These are phyloP conservation scores for Zosterops lateralis DNA, from an alignment of 2,113 vertebrate genomes.

Conservation along the genomic window DNA sequence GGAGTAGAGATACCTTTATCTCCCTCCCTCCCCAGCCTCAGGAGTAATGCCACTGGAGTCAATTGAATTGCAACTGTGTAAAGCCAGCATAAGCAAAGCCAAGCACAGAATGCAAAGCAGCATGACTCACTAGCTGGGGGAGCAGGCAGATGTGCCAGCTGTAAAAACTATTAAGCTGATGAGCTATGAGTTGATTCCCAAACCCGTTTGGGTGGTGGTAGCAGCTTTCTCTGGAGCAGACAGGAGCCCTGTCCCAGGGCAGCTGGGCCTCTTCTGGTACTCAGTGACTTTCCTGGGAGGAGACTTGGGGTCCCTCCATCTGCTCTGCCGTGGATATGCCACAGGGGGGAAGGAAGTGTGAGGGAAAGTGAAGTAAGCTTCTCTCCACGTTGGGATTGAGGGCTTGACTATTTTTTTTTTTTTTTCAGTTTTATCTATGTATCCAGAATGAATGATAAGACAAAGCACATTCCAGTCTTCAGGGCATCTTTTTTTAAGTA, in stretches of 20 bases:
- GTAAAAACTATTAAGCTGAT: neutral
- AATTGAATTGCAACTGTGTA: neutral
- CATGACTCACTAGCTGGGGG: neutral
- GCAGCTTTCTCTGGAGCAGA: neutral
- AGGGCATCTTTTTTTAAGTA: neutral
- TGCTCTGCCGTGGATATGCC: neutral
- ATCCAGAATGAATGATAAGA: neutral
- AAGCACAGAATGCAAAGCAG: neutral
- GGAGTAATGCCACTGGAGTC: neutral
- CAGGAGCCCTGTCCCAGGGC: fast-evolving
- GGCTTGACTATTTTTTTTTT: neutral
- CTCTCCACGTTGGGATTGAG: neutral
- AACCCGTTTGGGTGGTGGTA: fast-evolving
- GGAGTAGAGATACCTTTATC: neutral
- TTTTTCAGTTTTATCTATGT: neutral
- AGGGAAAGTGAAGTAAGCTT: neutral
- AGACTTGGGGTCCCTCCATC: neutral
- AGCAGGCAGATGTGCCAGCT: neutral
- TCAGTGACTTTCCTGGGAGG: neutral
- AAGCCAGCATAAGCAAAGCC: neutral
- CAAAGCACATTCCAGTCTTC: neutral
- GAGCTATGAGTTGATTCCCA: neutral
- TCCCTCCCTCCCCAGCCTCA: neutral
- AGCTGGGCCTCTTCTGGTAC: neutral
- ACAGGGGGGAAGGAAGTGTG: neutral